Evolutionary conservation across 2,888 invertebrate species (phyloP), one percentile per base, ranked within the genome.

Genomic region (Anagyrus pseudococci): DNA sequence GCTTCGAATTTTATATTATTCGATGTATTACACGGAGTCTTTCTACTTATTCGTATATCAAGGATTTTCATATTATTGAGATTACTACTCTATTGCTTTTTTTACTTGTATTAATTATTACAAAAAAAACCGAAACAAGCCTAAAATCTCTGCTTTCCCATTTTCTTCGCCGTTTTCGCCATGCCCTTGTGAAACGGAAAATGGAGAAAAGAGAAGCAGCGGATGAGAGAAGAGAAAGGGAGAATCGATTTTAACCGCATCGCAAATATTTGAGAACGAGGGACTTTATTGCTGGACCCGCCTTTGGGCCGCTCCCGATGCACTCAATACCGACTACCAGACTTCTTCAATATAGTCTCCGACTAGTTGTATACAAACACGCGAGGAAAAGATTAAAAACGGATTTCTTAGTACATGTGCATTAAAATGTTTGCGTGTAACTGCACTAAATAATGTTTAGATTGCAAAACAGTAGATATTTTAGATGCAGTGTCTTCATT

Each of bases 201-300:
- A n/a, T n/a, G n/a, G n/a, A n/a, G n/a, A n/a, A n/a, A n/a, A n/a
- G n/a, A n/a, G n/a, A n/a, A 46, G 33, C 33, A 10, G 33, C 8
- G 33, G 15, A 37, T 13, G 29, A 41, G 57, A 29, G 57, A 26
- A 19, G 33, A 19, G n/a, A 40, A 17, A 13, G 20, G 33, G 7
- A 2, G 19, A 59, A 64, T 62, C 65, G 65, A 65, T 67, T 64
- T 65, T 62, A 67, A 67, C 62, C 61, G 59, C 59, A 65, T 62
- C 40, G 49, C 62, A 65, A 67, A 65, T 59, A 64, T 67, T 62
- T 65, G 62, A 52, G 62, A 58, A 37, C 55, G 25, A 55, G 43
- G 43, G 62, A 64, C 58, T 64, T 64, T 62, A 62, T 67, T 62
- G 58, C 46, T 26, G 49, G 56, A 58, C 56, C 60, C 56, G 55